phyloP scores from a whole-genome alignment of 2,888 invertebrate species.

The Heliconius ethilla region DNA sequence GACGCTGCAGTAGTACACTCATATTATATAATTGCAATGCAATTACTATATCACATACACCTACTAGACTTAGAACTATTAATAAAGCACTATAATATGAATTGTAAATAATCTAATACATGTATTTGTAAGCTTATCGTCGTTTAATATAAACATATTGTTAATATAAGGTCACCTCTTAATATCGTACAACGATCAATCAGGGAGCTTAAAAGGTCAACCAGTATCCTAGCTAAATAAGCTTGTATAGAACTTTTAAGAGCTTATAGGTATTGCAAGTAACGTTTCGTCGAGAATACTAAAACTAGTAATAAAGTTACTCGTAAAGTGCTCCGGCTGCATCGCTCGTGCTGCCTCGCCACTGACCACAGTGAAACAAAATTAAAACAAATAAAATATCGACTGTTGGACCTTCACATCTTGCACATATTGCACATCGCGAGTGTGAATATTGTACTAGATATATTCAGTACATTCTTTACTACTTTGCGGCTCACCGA shows the following conservation, averaged over 20 bases:
- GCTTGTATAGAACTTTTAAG: not conserved
- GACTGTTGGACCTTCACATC: not conserved
- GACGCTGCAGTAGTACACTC: not conserved
- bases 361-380: not conserved
- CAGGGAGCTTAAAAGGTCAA: slow-evolving; percentile 7
- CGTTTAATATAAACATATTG: not conserved
- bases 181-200: not conserved
- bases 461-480: not conserved
- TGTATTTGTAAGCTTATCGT: not conserved
- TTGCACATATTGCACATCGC: slow-evolving; percentile 31
- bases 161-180: not conserved
- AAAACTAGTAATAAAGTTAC: not conserved
- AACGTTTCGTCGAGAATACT: not conserved
- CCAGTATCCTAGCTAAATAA: not conserved
- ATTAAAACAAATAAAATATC: slow-evolving; percentile 14
- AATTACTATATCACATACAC: not conserved
- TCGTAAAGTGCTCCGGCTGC: not conserved
- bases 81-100: not conserved
- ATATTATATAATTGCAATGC: not conserved
- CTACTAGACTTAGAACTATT: not conserved
- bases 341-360: not conserved
- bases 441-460: slow-evolving; percentile 5
- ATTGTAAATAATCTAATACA: not conserved
- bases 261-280: not conserved
- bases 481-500: not conserved